Base-by-base conservation (phyloP, 2,113 vertebrate species). In the Pavo muticus region DNA sequence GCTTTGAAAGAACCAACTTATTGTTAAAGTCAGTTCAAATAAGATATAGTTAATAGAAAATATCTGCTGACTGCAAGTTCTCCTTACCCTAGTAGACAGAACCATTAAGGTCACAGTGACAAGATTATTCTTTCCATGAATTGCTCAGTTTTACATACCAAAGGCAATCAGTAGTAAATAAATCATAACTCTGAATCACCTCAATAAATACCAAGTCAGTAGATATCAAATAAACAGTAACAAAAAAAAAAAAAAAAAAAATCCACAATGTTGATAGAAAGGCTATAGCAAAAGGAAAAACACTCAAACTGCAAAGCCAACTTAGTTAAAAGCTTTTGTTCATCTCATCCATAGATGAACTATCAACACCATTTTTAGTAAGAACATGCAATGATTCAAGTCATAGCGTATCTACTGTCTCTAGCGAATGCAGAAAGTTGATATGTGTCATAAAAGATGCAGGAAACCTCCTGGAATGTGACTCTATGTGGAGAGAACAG, bases 71-170 rank as follows among this genome's bases (percentile, higher is more conserved):
- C 23, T 24, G 18, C 17, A 56, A 1, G 0, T 21, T 37, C 23
- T 69, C 67, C 12, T 81, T 78, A 87, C 32, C 30, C 73, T 57
- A 16, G 40, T 68, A 63, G 65, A 77, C 35, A 68, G 65, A 91
- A 20, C 74, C 69, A 70, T 77, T 94, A 78, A 59, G n/a, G 39
- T 74, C 42, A 44, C 17, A n/a, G 29, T 44, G 80, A 86, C 59
- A 86, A 50, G 14, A 87, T 84, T 78, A 81, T 74, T 88, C 76
- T 92, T 93, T 78, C 88, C 47, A 57, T 57, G 35, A 95, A 91
- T 88, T 86, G 35, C 59, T 94, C 64, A 81, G 30, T 63, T 70
- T 84, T 93, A 50, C 35, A 68, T 67, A 64, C 21, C 47, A 71
- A 2, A 3, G 79, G 39, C 63, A 79, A 92, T 71, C 44, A 87